Evolutionary conservation across 1,140 invertebrate species (phyloP).

Genomic region (Caerostris darwini): DNA sequence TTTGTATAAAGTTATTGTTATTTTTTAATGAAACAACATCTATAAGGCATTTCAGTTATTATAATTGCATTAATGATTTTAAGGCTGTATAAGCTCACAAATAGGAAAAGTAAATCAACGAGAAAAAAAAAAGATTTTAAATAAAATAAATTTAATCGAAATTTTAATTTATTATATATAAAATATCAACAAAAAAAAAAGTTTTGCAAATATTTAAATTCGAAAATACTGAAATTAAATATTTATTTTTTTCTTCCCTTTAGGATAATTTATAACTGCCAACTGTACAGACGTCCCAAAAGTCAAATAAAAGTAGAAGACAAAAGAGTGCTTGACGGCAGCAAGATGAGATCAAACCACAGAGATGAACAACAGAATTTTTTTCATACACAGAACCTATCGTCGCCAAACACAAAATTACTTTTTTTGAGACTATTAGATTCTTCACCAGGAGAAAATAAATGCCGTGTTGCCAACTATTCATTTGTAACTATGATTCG

Average conservation of each 20-base stretch:
- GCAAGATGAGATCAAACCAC: background rate
- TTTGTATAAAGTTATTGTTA: background rate
- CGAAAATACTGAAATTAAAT: background rate
- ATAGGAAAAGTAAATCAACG: background rate
- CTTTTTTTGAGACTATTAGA: background rate
- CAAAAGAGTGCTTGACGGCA: background rate
- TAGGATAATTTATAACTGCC: slow-evolving; percentile 76
- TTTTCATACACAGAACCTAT: background rate
- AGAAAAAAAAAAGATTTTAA: background rate
- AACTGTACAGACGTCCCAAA: slow-evolving; percentile 71
- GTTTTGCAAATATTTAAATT: background rate
- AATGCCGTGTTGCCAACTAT: background rate
- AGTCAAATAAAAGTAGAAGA: slow-evolving; percentile 39
- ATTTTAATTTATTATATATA: background rate
- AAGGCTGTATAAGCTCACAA: background rate
- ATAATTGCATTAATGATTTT: background rate
- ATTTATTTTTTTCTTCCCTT: background rate
- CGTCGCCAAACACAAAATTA: background rate
- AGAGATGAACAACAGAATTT: background rate
- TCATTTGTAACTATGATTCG: background rate
- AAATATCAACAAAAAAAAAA: too few relatives aligned
- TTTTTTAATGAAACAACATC: too few relatives aligned
- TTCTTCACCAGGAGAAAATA: background rate
- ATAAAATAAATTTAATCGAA: background rate
- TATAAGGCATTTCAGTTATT: too few relatives aligned